Evolutionary conservation across 2,113 vertebrate species (phyloP).

Genomic region (Rhinoptilus africanus): DNA sequence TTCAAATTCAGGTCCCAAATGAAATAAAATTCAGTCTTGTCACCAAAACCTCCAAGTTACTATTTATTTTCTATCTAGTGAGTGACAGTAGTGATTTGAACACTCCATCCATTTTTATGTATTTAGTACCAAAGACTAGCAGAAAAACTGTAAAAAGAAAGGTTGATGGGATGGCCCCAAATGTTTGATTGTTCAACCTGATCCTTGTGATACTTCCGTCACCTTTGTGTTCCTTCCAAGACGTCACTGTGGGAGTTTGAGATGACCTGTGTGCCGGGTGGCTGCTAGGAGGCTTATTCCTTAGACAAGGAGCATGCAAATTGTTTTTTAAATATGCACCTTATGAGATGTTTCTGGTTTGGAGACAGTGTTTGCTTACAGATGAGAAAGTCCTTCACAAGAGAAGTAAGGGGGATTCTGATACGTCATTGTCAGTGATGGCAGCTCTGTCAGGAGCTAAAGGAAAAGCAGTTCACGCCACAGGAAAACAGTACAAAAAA

Average conservation of each 20-base stretch:
- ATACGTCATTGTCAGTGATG: background rate
- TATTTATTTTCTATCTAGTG: background rate
- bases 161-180: background rate
- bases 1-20: background rate
- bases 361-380: background rate
- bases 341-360: background rate
- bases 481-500: background rate
- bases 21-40: background rate
- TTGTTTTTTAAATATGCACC: background rate
- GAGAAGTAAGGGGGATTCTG: background rate
- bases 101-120: background rate
- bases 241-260: background rate
- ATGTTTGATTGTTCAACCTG: background rate
- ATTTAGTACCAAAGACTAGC: background rate
- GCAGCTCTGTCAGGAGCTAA: background rate
- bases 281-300: rapidly evolving
- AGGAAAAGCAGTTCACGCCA: background rate
- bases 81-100: rapidly evolving
- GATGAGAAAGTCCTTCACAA: background rate
- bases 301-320: background rate
- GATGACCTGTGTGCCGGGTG: background rate
- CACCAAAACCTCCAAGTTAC: background rate
- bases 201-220: background rate
- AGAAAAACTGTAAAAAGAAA: background rate
- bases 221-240: background rate